Percentiles rank a stretch among this genome's conserved stretches.
Evolutionary conservation across 2,888 invertebrate genomes (phyloP).

Genomic region (Sphaerophoria rueppellii): DNA sequence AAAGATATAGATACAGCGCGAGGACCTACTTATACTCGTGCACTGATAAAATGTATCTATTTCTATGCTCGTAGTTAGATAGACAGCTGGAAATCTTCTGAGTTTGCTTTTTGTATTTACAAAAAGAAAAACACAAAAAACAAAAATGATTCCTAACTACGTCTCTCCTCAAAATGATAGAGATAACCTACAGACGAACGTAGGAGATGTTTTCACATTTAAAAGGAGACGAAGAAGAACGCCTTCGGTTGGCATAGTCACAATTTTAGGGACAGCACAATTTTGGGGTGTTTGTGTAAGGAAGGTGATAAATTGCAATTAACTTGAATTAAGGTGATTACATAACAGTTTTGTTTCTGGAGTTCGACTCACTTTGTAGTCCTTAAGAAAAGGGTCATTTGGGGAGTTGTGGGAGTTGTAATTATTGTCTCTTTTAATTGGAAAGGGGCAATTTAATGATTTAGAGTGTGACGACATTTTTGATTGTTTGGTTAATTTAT

Average conservation of each 20-base stretch:
- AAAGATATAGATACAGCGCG: background rate
- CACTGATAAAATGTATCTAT: background rate
- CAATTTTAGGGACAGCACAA: slow-evolving; percentile 5
- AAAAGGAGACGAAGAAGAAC: background rate
- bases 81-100: slow-evolving; percentile 26
- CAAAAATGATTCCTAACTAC: slow-evolving; percentile 1
- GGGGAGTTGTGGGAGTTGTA: too few relatives aligned
- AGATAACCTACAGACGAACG: background rate
- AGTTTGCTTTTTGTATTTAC: background rate
- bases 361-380: too few relatives aligned
- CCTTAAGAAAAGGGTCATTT: too few relatives aligned
- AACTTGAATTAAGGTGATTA: slow-evolving; percentile 46
- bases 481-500: too few relatives aligned
- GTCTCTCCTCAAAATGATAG: slow-evolving; percentile 48
- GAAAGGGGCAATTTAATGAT: too few relatives aligned
- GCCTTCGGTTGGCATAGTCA: too few relatives aligned
- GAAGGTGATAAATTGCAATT: slow-evolving; percentile 62
- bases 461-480: too few relatives aligned
- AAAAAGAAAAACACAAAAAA: too few relatives aligned
- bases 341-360: slow-evolving; percentile 19
- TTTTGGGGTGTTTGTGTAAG: slow-evolving; percentile 41
- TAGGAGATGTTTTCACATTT: background rate
- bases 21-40: slow-evolving; percentile 9
- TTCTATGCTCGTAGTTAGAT: background rate
- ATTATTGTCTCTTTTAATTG: too few relatives aligned